These are phyloP conservation scores for Sitophilus oryzae DNA, from an alignment of 1,140 invertebrate species.

Conservation along the genomic window DNA sequence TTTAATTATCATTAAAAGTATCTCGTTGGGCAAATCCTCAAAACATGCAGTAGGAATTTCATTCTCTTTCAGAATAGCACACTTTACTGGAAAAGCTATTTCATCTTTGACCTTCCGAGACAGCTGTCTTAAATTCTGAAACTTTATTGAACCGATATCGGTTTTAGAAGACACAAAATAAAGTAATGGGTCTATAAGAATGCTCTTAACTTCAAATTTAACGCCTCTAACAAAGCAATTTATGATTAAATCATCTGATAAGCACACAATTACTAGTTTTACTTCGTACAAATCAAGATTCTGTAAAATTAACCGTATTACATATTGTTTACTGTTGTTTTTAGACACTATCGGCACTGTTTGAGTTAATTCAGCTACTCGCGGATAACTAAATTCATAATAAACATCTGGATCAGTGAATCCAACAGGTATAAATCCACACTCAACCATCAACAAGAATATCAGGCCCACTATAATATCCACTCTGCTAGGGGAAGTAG, in stretches of 20 bases:
- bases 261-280: slow-evolving; percentile 22
- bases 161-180: slow-evolving; percentile 33
- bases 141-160: slow-evolving; percentile 24
- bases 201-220: slow-evolving; percentile 17
- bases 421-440: slow-evolving; percentile 34
- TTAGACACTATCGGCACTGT: too few species aligned
- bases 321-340: too few species aligned
- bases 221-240: slow-evolving; percentile 33
- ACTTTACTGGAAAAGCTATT: slow-evolving; percentile 35
- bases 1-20: slow-evolving; percentile 29
- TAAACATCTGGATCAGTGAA: slow-evolving; percentile 13
- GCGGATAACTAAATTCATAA: slow-evolving; percentile 30
- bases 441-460: slow-evolving; percentile 39
- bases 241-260: slow-evolving; percentile 37
- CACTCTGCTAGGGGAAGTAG: slow-evolving; percentile 16
- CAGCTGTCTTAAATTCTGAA: slow-evolving; percentile 35
- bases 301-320: slow-evolving; percentile 28
- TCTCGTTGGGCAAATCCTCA: slow-evolving; percentile 36
- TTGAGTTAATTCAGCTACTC: slow-evolving; percentile 24
- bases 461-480: slow-evolving; percentile 37
- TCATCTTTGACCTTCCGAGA: slow-evolving; percentile 34
- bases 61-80: slow-evolving; percentile 27
- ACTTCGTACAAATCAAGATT: slow-evolving; percentile 21
- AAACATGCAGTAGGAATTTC: slow-evolving; percentile 23
- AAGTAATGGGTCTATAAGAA: slow-evolving; percentile 33